phyloP scores from a whole-genome alignment of 2,113 vertebrate species.

The Peromyscus leucopus region DNA sequence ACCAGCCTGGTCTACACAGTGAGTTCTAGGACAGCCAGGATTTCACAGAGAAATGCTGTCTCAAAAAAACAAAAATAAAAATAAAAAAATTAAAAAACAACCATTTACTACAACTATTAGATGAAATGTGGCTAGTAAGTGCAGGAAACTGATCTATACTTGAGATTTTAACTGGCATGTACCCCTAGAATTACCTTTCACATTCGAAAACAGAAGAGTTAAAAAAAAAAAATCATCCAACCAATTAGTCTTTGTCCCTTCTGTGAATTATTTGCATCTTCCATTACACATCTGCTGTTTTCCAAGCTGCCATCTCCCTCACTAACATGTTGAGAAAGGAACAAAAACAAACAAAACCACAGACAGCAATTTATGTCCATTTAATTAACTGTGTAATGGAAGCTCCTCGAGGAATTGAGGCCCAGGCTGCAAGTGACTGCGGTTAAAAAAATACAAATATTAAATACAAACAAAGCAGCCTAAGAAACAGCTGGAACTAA shows the following conservation, averaged over 20 bases:
- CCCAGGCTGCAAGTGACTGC: neutral
- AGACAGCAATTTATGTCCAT: neutral
- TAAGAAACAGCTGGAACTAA: neutral
- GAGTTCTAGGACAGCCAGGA: too few relatives aligned
- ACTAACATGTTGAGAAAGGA: neutral
- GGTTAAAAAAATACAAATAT: neutral
- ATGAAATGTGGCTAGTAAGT: constrained; percentile 14
- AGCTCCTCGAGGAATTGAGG: neutral
- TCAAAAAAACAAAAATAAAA: neutral
- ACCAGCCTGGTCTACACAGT: too few relatives aligned
- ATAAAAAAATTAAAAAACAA: neutral
- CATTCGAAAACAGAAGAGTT: constrained; percentile 1
- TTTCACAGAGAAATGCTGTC: too few relatives aligned
- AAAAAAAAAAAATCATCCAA: neutral
- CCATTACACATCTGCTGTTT: neutral
- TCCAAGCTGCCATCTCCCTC: neutral
- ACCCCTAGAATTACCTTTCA: constrained; percentile 54
- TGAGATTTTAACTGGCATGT: neutral
- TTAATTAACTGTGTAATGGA: constrained; percentile 12
- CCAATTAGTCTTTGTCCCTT: neutral
- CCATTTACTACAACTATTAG: neutral
- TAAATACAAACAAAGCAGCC: constrained; percentile 10
- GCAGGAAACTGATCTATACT: neutral
- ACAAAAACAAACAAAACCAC: neutral
- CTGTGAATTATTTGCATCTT: constrained; percentile 19